These are phyloP conservation scores for Thamnophis sirtalis DNA, from an alignment of 2,113 vertebrate species.

Conservation along the genomic window DNA sequence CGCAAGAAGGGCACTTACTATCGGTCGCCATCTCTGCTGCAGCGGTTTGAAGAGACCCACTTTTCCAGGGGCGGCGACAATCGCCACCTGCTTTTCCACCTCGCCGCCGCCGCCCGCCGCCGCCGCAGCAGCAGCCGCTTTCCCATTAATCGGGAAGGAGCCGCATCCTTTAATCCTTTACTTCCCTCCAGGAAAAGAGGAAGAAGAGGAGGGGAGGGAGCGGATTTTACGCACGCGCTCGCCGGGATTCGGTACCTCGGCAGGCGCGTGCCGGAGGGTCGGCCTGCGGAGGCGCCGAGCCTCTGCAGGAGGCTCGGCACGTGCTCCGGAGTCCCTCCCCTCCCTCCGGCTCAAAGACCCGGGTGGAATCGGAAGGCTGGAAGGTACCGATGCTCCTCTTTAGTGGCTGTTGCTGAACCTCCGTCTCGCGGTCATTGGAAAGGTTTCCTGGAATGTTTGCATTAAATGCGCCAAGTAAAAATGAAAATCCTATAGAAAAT, in stretches of 20 bases:
- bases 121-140: not conserved
- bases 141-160: not conserved
- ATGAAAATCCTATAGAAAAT: not conserved
- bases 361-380: not conserved
- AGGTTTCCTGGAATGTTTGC: not conserved
- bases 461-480: not conserved
- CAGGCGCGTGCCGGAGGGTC: not conserved
- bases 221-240: not conserved
- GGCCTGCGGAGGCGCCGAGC: not conserved
- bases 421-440: not conserved
- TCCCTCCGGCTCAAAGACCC: not conserved
- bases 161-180: not conserved
- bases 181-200: not conserved
- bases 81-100: slow-evolving; percentile 16
- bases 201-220: too few species aligned
- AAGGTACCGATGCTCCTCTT: not conserved
- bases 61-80: slow-evolving; percentile 14
- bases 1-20: slow-evolving; percentile 70
- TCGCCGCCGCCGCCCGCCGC: slow-evolving; percentile 7
- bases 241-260: not conserved
- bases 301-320: not conserved
- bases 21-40: slow-evolving; percentile 72
- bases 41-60: slow-evolving; percentile 18
- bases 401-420: not conserved
- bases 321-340: not conserved